Percentiles rank a stretch among this genome's conserved stretches.
Evolutionary conservation across 2,113 vertebrate species (phyloP).

Genomic region (Circaetus gallicus): DNA sequence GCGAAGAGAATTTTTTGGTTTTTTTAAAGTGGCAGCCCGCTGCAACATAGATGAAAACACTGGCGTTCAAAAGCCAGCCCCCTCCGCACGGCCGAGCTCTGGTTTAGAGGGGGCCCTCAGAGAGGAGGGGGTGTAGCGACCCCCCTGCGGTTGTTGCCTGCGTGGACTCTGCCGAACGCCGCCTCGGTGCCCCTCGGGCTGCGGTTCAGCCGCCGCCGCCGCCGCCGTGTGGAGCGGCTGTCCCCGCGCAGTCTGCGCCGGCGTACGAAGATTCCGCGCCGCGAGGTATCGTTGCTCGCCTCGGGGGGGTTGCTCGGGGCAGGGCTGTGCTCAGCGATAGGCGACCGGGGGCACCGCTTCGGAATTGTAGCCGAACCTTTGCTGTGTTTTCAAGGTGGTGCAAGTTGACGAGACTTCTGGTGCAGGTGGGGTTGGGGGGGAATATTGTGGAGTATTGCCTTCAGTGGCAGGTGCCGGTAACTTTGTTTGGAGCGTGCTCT

Average conservation of each 20-base stretch:
- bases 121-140: background rate
- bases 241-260: background rate
- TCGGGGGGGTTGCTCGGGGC: too few relatives aligned
- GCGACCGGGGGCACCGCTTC: background rate
- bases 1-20: too few relatives aligned
- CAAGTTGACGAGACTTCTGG: background rate
- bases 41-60: rapidly evolving
- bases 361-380: background rate
- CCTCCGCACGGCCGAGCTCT: background rate
- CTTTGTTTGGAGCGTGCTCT: background rate
- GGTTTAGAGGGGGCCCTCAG: background rate
- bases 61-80: background rate
- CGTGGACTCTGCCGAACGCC: background rate
- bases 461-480: background rate
- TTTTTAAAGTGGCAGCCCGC: background rate
- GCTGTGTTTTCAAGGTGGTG: background rate
- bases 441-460: rapidly evolving
- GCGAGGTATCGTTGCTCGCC: background rate
- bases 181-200: background rate
- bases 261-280: background rate
- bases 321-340: background rate
- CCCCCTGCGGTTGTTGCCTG: background rate
- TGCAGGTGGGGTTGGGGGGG: background rate
- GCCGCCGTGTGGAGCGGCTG: too few relatives aligned
- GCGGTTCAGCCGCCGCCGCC: background rate